Percentiles rank a stretch among this genome's conserved stretches.
Evolutionary conservation across 2,888 invertebrate species (phyloP).

Genomic region (Kuschelorhynchus macadamiae): DNA sequence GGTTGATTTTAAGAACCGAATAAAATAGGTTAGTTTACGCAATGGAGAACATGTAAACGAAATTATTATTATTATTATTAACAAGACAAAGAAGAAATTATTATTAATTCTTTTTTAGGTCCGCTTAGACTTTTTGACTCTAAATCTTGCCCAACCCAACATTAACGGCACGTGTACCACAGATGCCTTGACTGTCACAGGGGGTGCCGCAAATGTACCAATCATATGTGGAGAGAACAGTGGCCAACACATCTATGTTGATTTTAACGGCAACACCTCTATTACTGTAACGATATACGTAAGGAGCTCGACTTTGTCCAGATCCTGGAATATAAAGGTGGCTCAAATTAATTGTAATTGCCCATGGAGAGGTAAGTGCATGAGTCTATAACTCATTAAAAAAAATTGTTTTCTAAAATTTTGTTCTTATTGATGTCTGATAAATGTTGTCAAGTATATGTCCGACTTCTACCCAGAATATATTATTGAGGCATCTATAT

Average conservation of each 20-base stretch:
- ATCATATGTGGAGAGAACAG: conserved; percentile 87
- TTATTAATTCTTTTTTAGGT: conserved; percentile 69
- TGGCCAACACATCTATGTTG: conserved; percentile 83
- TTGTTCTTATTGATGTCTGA: too few relatives aligned
- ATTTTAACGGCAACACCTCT: conserved; percentile 79
- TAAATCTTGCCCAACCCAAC: conserved; percentile 80
- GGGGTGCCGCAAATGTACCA: conserved; percentile 79
- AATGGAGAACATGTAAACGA: too few relatives aligned
- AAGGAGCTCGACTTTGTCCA: conserved; percentile 72
- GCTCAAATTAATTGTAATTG: conserved; percentile 82
- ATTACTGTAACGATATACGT: conserved; percentile 78
- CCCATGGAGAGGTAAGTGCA: conserved; percentile 73
- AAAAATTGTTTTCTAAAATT: not conserved
- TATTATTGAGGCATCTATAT: too few relatives aligned
- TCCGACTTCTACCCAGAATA: too few relatives aligned
- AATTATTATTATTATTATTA: too few relatives aligned
- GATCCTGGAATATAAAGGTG: conserved; percentile 83
- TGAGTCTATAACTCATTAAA: not conserved
- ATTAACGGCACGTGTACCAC: conserved; percentile 79
- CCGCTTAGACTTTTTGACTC: conserved; percentile 82
- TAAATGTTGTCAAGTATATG: too few relatives aligned
- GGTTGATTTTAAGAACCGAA: too few relatives aligned
- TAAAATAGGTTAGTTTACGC: too few relatives aligned
- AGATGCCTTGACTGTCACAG: conserved; percentile 79
- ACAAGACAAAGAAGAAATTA: too few relatives aligned